These are phyloP conservation scores for Trimorus sp. DNA, from an alignment of 2,888 invertebrate genomes.

Conservation along the genomic window DNA sequence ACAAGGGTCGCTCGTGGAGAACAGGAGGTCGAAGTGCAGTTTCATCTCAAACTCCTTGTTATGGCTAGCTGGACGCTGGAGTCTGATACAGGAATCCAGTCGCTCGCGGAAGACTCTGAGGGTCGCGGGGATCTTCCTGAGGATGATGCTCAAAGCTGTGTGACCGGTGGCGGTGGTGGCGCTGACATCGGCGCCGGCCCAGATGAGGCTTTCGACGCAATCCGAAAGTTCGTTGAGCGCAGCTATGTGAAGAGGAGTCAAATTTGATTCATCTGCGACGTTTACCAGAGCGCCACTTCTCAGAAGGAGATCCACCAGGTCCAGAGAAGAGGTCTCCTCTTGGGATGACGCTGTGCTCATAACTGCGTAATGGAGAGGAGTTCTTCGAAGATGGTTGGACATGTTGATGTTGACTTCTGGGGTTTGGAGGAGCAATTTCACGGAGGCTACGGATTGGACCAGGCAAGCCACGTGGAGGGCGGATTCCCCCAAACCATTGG, in stretches of 20 bases:
- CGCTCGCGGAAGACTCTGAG: slow-evolving; percentile 80
- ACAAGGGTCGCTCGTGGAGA: slow-evolving; percentile 78
- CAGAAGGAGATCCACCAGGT: slow-evolving; percentile 76
- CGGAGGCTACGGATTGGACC: slow-evolving; percentile 76
- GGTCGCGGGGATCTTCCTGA: slow-evolving; percentile 81
- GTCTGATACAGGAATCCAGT: slow-evolving; percentile 79
- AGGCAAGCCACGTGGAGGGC: slow-evolving; percentile 83
- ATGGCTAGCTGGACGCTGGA: slow-evolving; percentile 77
- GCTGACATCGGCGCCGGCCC: slow-evolving; percentile 82
- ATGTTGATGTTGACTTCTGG: slow-evolving; percentile 79
- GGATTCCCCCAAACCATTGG: slow-evolving; percentile 81
- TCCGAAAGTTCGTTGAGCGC: slow-evolving; percentile 81
- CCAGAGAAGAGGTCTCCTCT: slow-evolving; percentile 70
- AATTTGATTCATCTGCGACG: slow-evolving; percentile 79
- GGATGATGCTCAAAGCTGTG: slow-evolving; percentile 81
- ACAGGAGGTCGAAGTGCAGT: slow-evolving; percentile 78
- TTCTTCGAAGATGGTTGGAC: slow-evolving; percentile 78
- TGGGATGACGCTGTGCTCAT: slow-evolving; percentile 74
- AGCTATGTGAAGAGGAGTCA: slow-evolving; percentile 82
- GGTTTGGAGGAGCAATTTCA: slow-evolving; percentile 75
- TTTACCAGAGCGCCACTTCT: slow-evolving; percentile 78
- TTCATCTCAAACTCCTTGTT: slow-evolving; percentile 80
- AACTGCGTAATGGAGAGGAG: slow-evolving; percentile 81
- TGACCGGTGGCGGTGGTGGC: slow-evolving; percentile 81
- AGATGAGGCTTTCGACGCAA: slow-evolving; percentile 81